Evolutionary conservation across 2,113 vertebrate species (phyloP), one percentile per base, ranked within the genome.

Genomic region (Hiodon alosoides): DNA sequence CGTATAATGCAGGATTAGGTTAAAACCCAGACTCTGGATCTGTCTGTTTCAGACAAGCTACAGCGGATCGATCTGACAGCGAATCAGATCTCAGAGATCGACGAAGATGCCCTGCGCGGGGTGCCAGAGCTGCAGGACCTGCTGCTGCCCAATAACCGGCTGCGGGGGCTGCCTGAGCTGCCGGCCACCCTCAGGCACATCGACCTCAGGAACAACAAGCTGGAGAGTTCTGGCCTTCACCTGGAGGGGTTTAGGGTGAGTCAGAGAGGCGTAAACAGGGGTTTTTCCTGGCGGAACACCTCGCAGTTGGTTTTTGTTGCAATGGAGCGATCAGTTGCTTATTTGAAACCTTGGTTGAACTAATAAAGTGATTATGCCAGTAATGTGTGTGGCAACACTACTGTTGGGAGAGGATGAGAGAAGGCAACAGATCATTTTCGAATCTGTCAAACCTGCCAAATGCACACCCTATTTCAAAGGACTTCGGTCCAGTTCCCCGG

Each of bases 31-130:
- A 17, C 6, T 7, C 10, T 47, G 46, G 64, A 50, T 48, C 5
- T 53, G 6, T 51, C 13, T 69, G 50, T 81, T 74, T 0, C 79
- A 95, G 94, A 87, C 72, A 90, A 91, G 69, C 83, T 94, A 71
- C 91, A 88, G 71, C 85, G 83, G 62, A 88, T 94, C 8, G 92
- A 94, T 77, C 86, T 95, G 71, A 93, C 89, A 0, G 85, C 89
- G 73, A 96, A 94, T 74, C 80, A 76, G 82, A 91, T 95, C 77
- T 85, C 85, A 4, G 68, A 77, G 78, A 87, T 86, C 0, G 88
- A 91, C 0, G 81, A 77, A 0, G 87, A 91, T 0, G 83, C 91
- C 5, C 88, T 96, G 79, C 69, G 10, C 10, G 72, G 51, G 5
- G 87, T 94, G 31, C 83, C 87, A 3, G 79, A 82, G 51, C 90